phyloP scores from a whole-genome alignment of 2,797 vertebrate genomes.

The Prionace glauca region DNA sequence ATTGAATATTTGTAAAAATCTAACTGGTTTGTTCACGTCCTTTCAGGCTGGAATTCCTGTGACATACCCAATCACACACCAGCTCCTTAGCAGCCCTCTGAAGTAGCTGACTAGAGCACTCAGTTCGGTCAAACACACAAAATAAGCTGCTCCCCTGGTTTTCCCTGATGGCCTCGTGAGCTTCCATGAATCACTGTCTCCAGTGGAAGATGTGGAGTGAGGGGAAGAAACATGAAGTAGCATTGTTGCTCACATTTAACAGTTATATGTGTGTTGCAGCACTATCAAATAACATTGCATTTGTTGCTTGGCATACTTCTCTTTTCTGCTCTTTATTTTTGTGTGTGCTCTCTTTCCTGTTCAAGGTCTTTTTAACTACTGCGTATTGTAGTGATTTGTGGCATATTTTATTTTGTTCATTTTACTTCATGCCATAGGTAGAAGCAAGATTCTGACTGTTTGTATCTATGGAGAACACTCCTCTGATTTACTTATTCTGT shows the following conservation, averaged over 20 bases:
- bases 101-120: not conserved
- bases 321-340: not conserved
- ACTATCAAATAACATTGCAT: not conserved
- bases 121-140: not conserved
- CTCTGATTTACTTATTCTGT: not conserved
- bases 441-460: not conserved
- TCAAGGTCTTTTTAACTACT: not conserved
- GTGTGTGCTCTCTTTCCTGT: too few species aligned
- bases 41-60: not conserved
- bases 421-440: not conserved
- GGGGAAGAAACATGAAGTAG: not conserved
- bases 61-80: not conserved
- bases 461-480: not conserved
- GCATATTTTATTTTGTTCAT: not conserved
- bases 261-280: not conserved
- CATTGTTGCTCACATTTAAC: not conserved
- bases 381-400: not conserved
- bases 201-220: not conserved
- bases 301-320: not conserved
- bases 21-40: not conserved
- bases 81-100: not conserved
- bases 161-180: too few species aligned
- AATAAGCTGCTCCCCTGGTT: not conserved
- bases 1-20: not conserved
- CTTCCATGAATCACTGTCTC: too few species aligned